Evolutionary conservation across 2,113 vertebrate genomes (phyloP).

Genomic region (Petromus typicus): DNA sequence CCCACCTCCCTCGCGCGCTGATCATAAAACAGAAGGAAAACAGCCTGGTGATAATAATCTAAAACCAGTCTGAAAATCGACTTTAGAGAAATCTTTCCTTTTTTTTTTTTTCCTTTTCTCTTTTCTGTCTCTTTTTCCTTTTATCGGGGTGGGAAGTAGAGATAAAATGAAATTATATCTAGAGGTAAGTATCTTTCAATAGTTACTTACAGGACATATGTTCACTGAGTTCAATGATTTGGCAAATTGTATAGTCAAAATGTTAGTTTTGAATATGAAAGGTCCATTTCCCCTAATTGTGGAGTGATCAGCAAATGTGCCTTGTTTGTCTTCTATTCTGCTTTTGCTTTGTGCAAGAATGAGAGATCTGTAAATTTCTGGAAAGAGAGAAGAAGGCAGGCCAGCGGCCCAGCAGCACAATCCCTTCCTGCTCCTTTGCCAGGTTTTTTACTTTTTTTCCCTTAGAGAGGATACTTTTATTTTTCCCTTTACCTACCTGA

Average conservation of each 20-base stretch:
- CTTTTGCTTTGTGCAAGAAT: neutral
- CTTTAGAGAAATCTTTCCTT: neutral
- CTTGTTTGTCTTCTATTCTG: neutral
- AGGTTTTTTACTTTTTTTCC: neutral
- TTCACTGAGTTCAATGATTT: neutral
- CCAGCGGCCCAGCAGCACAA: rapidly evolving
- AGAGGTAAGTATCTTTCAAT: neutral
- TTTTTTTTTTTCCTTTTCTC: neutral
- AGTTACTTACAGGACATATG: neutral
- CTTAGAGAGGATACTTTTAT: too few species aligned
- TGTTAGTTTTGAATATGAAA: slow-evolving; percentile 4
- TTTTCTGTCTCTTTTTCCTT: neutral
- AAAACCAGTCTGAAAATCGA: neutral
- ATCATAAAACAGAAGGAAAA: neutral
- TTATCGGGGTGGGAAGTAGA: neutral
- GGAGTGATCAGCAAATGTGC: neutral
- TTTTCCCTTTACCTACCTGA: neutral
- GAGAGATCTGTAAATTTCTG: neutral
- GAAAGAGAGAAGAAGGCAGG: neutral
- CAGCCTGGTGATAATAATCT: neutral
- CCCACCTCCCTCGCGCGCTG: neutral
- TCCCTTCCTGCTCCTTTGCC: neutral
- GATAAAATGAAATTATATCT: neutral
- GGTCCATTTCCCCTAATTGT: neutral
- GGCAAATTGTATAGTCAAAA: neutral